These are phyloP conservation scores for Phymastichus coffea DNA, from an alignment of 1,140 invertebrate genomes.

Conservation along the genomic window DNA sequence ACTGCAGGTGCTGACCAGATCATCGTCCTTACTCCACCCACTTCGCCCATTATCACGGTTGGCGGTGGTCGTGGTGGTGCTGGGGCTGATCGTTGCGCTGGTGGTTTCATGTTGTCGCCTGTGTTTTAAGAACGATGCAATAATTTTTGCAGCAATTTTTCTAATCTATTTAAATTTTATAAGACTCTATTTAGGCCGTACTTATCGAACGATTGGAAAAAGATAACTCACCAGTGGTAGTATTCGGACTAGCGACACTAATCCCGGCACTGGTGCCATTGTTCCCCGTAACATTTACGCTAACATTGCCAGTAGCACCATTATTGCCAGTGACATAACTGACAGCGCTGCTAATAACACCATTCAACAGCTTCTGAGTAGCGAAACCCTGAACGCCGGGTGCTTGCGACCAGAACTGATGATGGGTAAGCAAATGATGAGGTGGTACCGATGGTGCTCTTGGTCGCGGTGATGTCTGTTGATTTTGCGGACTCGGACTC, in stretches of 20 bases:
- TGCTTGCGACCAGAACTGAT: slow-evolving; percentile 53
- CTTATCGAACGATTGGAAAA: not conserved
- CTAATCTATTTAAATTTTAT: too few species aligned
- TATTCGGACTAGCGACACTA: slow-evolving; percentile 35
- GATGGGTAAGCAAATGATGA: slow-evolving; percentile 54
- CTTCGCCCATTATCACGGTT: slow-evolving; percentile 87
- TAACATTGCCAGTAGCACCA: slow-evolving; percentile 4
- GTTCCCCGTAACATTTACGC: slow-evolving; percentile 27
- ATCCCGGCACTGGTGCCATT: slow-evolving; percentile 43
- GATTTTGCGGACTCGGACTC: slow-evolving; percentile 48
- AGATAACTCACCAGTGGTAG: slow-evolving; percentile 26
- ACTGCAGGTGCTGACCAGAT: slow-evolving; percentile 77
- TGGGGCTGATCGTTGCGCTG: slow-evolving; percentile 59
- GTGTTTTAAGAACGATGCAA: too few species aligned
- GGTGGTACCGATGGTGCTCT: slow-evolving; percentile 54
- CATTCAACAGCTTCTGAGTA: slow-evolving; percentile 54
- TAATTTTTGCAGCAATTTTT: not conserved
- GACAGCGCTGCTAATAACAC: slow-evolving; percentile 54
- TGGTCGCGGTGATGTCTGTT: slow-evolving; percentile 45
- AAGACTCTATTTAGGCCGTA: too few species aligned
- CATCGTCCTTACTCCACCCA: slow-evolving; percentile 87
- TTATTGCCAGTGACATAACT: slow-evolving; percentile 45
- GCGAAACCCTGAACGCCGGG: slow-evolving; percentile 60
- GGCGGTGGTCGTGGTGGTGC: slow-evolving; percentile 71
- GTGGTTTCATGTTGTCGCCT: slow-evolving; percentile 60